Base-by-base conservation (phyloP, 37 sponge, comb jelly and placozoan species). In the Tethya wilhelma region DNA sequence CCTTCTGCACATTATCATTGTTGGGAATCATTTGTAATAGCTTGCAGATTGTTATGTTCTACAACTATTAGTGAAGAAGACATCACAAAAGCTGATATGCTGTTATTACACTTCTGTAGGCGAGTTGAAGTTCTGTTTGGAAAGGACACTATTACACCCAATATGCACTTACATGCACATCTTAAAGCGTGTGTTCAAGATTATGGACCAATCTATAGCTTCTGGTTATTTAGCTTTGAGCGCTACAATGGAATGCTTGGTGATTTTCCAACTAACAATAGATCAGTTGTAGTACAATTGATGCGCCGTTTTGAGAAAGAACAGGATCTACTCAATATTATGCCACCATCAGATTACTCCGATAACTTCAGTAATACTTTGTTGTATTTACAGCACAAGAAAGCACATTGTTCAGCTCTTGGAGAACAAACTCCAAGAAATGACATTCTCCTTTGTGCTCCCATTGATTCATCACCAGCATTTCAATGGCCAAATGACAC, bases 121-220 rank as follows among this genome's bases (percentile, higher is more conserved):
- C 2, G 64, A 26, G 77, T 77, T 7, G 53, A 77, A 34, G 44
- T 25, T 43, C 8, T 77, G 2, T 77, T 36, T 77, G 77, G 77
- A 8, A 23, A 77, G n/a, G 2, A 17, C 1, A 4, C 9, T 17
- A 62, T 77, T 6, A 77, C 77, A 34, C 77, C 77, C 2, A 77
- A 77, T 62, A 62, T 77, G 77, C 77, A 77, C 44, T 22, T 77
- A 28, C 77, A 77, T 60, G 63, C 44, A 5, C 77, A 77, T 29
- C 4, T 62, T 6, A 62, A 59, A 5, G 53, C 9, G 14, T 49
- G 53, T 49, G 14, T 78, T 0, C 1, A 44, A 28, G 79, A 78
- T 28, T 78, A 29, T 45, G 79, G 79, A 1, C 79, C 79, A 4
- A 34, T 45, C 3, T 64, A 46, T 65, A 67, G 30, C 4, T 64